Conservation (phyloP, 2,888 invertebrate genomes). For the Pandemis heparana region DNA sequence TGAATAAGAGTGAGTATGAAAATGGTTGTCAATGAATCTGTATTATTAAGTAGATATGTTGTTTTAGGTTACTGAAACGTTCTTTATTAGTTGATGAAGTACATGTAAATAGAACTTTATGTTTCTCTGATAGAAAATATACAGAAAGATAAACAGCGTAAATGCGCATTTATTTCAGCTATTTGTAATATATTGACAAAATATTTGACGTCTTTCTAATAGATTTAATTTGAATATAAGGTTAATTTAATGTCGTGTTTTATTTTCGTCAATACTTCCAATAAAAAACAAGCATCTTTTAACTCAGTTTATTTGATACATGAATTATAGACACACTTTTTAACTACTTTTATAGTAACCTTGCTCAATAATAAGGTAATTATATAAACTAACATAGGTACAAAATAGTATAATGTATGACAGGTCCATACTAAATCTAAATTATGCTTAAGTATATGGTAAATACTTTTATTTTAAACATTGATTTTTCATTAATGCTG, state of each 20-base stretch:
- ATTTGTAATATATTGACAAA: conserved; percentile 50
- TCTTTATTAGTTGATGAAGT: conserved; percentile 39
- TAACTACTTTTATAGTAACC: conserved; percentile 63
- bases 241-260: conserved; percentile 46
- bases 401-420: conserved; percentile 48
- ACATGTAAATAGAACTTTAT: conserved; percentile 49
- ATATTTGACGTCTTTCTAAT: conserved; percentile 54
- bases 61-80: conserved; percentile 31
- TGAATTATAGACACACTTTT: conserved; percentile 64
- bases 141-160: conserved; percentile 62
- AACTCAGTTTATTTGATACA: conserved; percentile 67
- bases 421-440: conserved; percentile 40
- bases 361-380: conserved; percentile 55
- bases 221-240: conserved; percentile 75
- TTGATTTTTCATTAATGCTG: conserved; percentile 63
- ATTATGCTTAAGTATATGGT: conserved; percentile 38
- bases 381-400: conserved; percentile 40
- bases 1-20: conserved; percentile 41
- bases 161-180: conserved; percentile 66
- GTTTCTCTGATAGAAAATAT: conserved; percentile 43
- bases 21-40: conserved; percentile 44
- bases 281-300: background rate
- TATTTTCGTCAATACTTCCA: conserved; percentile 3
- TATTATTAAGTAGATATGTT: conserved; percentile 38
- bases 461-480: conserved; percentile 47